Evolutionary conservation across 2,888 invertebrate genomes (phyloP).

Genomic region (Halocaridina rubra): DNA sequence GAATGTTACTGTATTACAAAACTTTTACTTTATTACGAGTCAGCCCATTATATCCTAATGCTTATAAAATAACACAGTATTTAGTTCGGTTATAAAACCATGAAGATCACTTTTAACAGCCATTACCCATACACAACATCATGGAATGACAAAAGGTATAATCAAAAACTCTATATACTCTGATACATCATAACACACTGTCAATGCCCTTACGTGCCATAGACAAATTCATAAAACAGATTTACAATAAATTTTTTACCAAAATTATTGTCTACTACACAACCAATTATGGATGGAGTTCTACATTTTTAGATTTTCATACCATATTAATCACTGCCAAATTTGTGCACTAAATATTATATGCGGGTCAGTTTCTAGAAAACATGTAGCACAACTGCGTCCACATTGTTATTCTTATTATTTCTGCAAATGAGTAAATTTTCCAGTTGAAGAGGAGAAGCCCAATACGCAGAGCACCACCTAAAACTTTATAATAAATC

Average conservation of each 20-base stretch:
- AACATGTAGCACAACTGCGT: conserved; percentile 31
- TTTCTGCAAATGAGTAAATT: conserved; percentile 5
- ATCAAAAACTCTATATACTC: too few species aligned
- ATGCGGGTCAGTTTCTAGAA: conserved; percentile 18
- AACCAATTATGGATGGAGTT: conserved; percentile 57
- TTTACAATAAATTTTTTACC: background rate
- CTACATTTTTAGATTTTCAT: conserved; percentile 32
- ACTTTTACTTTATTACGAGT: too few species aligned
- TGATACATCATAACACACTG: background rate
- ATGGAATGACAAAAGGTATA: background rate
- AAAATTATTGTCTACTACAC: conserved; percentile 19
- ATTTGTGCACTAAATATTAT: conserved; percentile 26
- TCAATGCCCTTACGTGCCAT: background rate
- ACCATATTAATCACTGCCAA: conserved; percentile 24
- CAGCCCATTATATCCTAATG: too few species aligned
- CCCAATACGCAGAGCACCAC: conserved; percentile 6
- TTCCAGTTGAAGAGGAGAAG: conserved; percentile 6
- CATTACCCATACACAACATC: background rate
- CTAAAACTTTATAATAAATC: background rate
- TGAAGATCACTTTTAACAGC: too few species aligned
- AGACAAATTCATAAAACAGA: too few species aligned
- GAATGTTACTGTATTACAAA: too few species aligned
- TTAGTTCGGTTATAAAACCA: too few species aligned
- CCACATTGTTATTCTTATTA: conserved; percentile 13
- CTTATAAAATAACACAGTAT: background rate